Conservation (phyloP, 2,888 invertebrate species). For the Adineta ricciae region DNA sequence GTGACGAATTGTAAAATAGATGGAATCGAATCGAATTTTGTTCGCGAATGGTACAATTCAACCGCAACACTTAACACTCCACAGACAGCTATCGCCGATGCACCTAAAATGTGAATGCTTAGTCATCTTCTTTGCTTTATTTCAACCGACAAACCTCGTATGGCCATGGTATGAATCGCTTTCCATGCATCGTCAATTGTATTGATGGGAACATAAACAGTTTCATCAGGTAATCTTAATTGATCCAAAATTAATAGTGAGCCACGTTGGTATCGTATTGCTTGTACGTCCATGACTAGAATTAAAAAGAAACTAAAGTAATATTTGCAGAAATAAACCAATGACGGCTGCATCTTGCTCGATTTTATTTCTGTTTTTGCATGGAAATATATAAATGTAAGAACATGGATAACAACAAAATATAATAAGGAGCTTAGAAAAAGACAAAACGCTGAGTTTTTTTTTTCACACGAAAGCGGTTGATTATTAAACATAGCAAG, state of each 20-base stretch:
- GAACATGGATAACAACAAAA: not conserved
- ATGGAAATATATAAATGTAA: not conserved
- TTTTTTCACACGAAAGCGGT: not conserved
- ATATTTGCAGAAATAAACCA: no score
- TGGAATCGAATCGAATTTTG: not conserved
- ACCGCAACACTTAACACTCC: slow-evolving; percentile 83
- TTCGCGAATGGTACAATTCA: slow-evolving; percentile 57
- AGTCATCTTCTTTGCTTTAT: no score
- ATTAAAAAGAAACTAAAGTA: not conserved
- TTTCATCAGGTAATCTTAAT: slow-evolving; percentile 68
- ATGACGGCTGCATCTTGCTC: not conserved
- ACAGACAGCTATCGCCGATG: slow-evolving; percentile 93
- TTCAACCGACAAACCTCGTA: slow-evolving; percentile 43
- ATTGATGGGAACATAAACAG: slow-evolving; percentile 67
- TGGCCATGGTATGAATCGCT: slow-evolving; percentile 77
- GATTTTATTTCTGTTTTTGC: not conserved
- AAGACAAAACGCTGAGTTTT: not conserved
- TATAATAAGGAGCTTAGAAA: not conserved
- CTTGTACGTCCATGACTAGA: slow-evolving; percentile 51
- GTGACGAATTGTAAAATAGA: not conserved
- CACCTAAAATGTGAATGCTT: slow-evolving; percentile 63
- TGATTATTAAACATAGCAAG: not conserved
- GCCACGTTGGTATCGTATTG: slow-evolving; percentile 69
- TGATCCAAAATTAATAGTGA: slow-evolving; percentile 74
- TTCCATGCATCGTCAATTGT: slow-evolving; percentile 83